Percentiles rank a stretch among this genome's conserved stretches.
Evolutionary conservation across 2,888 invertebrate species (phyloP).

Genomic region (Lycocerus yunnanus): DNA sequence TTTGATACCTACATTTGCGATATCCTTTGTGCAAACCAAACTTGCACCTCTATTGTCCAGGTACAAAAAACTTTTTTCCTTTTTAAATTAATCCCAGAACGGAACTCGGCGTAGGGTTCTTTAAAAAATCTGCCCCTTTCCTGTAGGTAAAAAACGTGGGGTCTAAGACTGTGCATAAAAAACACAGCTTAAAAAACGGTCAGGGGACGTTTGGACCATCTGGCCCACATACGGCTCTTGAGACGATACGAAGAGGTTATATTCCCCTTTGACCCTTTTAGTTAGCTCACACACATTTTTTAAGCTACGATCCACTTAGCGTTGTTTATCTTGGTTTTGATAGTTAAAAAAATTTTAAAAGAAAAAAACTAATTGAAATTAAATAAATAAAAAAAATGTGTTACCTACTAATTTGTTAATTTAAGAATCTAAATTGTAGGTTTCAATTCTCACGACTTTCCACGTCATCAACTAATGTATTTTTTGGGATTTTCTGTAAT

Average conservation of each 20-base stretch:
- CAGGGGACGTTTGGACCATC: constrained; percentile 51
- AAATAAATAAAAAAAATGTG: constrained; percentile 8
- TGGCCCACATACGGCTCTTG: constrained; percentile 51
- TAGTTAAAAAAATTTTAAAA: constrained; percentile 32
- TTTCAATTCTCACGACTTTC: too few relatives aligned
- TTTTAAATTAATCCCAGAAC: constrained; percentile 55
- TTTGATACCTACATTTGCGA: constrained; percentile 37
- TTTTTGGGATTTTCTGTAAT: too few relatives aligned
- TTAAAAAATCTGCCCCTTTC: constrained; percentile 58
- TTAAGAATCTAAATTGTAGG: too few relatives aligned
- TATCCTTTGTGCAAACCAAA: constrained; percentile 51
- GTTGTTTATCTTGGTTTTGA: constrained; percentile 33
- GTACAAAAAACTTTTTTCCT: constrained; percentile 49
- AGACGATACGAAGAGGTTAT: constrained; percentile 48
- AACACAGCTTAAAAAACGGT: constrained; percentile 56
- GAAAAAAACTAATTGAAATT: constrained; percentile 33
- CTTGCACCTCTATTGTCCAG: constrained; percentile 55
- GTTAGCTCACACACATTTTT: constrained; percentile 27
- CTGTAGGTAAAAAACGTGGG: constrained; percentile 48
- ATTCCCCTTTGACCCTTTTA: constrained; percentile 50
- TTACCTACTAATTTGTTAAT: not conserved
- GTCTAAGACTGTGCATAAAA: constrained; percentile 49
- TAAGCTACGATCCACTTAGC: constrained; percentile 12
- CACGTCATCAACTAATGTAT: too few relatives aligned
- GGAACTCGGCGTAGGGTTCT: constrained; percentile 57